These are phyloP conservation scores for Passer montanus DNA, from an alignment of 2,113 vertebrate species.

Conservation along the genomic window DNA sequence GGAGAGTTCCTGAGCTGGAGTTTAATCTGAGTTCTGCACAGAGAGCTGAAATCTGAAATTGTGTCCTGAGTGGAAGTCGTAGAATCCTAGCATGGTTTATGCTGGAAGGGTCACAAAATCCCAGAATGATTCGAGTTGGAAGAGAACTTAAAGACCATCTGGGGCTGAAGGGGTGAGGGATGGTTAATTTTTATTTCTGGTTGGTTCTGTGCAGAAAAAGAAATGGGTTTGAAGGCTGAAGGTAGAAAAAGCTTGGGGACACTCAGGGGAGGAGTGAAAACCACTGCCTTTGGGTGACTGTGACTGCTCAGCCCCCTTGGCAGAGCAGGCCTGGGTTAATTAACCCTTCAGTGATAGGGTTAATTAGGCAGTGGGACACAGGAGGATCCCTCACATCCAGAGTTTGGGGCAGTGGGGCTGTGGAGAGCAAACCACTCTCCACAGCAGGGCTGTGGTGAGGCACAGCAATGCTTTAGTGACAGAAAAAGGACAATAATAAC, in stretches of 20 bases:
- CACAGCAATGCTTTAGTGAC: background rate
- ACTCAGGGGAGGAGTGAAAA: background rate
- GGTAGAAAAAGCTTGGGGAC: background rate
- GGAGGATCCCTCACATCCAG: background rate
- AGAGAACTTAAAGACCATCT: background rate
- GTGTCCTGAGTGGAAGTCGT: background rate
- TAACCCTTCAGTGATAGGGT: rapidly evolving
- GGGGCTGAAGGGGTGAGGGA: background rate
- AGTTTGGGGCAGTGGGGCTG: background rate
- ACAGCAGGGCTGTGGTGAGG: background rate
- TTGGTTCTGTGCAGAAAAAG: background rate
- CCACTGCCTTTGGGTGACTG: background rate
- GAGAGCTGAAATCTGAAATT: background rate
- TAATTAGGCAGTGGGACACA: background rate
- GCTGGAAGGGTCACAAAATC: background rate
- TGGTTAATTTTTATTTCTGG: background rate
- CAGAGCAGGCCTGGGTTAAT: background rate
- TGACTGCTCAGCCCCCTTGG: background rate
- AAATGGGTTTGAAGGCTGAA: background rate
- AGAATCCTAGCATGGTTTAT: background rate
- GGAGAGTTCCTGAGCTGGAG: background rate
- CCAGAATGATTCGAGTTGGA: background rate
- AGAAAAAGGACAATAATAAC: background rate
- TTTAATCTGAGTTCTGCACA: background rate
- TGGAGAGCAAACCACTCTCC: background rate